Evolutionary conservation across 1,140 invertebrate species (phyloP).

Genomic region (Drepana arcuata): DNA sequence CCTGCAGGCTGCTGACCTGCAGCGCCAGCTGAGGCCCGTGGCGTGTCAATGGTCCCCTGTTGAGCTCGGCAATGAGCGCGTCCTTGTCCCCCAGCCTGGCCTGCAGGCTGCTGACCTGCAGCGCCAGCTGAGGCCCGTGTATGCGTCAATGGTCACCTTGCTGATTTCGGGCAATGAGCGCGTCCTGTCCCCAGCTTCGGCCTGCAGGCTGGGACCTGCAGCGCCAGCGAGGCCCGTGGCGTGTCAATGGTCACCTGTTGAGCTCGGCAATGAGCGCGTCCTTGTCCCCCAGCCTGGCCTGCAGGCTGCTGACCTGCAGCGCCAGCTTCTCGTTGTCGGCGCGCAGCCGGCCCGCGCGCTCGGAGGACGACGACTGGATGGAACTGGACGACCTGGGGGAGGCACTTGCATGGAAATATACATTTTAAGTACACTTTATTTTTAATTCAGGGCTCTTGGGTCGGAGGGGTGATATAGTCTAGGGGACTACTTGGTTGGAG

Average conservation of each 20-base stretch:
- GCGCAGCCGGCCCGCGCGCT: slow-evolving; percentile 34
- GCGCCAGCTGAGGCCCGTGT: slow-evolving; percentile 36
- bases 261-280: slow-evolving; percentile 60
- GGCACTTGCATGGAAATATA: not conserved
- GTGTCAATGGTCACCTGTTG: slow-evolving; percentile 47
- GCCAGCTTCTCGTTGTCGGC: slow-evolving; percentile 46
- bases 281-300: slow-evolving; percentile 49
- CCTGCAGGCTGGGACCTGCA: too few relatives aligned
- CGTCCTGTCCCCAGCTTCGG: too few relatives aligned
- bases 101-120: slow-evolving; percentile 47
- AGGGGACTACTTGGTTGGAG: too few relatives aligned
- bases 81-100: slow-evolving; percentile 53
- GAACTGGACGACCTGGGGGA: slow-evolving; percentile 38
- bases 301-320: slow-evolving; percentile 42
- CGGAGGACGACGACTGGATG: slow-evolving; percentile 44
- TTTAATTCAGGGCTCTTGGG: too few relatives aligned
- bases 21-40: slow-evolving; percentile 49
- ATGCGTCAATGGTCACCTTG: too few relatives aligned
- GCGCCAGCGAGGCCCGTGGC: too few relatives aligned
- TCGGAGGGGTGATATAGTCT: too few relatives aligned
- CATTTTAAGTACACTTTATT: too few relatives aligned
- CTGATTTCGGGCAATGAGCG: too few relatives aligned
- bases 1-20: slow-evolving; percentile 43
- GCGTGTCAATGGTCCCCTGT: slow-evolving; percentile 38
- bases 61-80: slow-evolving; percentile 55